phyloP scores from a whole-genome alignment of 2,888 invertebrate genomes.

The Acheta domesticus region DNA sequence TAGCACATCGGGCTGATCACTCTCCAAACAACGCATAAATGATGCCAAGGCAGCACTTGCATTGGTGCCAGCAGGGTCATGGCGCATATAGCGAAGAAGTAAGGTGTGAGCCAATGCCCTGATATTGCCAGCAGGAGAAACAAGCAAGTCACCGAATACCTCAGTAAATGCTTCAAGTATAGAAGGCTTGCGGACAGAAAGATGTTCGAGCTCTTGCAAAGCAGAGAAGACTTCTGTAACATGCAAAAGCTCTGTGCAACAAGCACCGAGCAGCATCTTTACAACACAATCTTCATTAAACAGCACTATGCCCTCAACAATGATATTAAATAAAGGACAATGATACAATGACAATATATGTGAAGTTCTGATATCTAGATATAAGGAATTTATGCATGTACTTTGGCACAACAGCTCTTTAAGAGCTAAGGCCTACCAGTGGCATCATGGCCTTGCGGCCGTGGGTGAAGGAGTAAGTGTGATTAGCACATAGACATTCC shows the following conservation, averaged over 20 bases:
- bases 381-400: no score
- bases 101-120: slow-evolving; percentile 69
- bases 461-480: no score
- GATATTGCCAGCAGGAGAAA: slow-evolving; percentile 60
- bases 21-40: slow-evolving; percentile 77
- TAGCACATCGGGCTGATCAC: slow-evolving; percentile 73
- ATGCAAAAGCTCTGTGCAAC: slow-evolving; percentile 23
- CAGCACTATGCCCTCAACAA: slow-evolving; percentile 22
- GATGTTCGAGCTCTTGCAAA: slow-evolving; percentile 70
- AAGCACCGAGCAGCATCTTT: slow-evolving; percentile 3
- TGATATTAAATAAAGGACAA: slow-evolving; percentile 41
- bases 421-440: no score
- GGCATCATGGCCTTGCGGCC: no score
- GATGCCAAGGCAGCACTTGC: slow-evolving; percentile 66
- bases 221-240: slow-evolving; percentile 58
- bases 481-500: no score
- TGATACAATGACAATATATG: neutral
- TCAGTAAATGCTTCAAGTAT: slow-evolving; percentile 64
- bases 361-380: no score
- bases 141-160: slow-evolving; percentile 61
- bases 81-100: slow-evolving; percentile 66
- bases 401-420: no score
- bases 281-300: slow-evolving; percentile 11
- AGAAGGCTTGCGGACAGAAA: slow-evolving; percentile 65
- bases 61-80: slow-evolving; percentile 53